phyloP scores from a whole-genome alignment of 2,888 invertebrate species.

The Trichogramma dendrolimi region DNA sequence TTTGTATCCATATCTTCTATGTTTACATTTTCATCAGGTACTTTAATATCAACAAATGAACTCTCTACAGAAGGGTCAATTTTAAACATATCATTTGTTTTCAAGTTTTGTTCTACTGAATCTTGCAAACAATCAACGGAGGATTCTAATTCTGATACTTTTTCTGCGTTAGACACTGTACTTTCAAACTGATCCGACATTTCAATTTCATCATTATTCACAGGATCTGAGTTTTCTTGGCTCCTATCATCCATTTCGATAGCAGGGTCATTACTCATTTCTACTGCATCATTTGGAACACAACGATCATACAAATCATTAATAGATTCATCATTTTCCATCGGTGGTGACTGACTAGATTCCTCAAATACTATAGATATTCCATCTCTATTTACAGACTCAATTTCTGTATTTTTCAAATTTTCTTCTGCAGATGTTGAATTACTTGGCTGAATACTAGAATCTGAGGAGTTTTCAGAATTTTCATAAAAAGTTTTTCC shows the following conservation, averaged over 20 bases:
- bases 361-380: conserved; percentile 16
- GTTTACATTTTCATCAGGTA: background rate
- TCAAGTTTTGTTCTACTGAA: conserved; percentile 51
- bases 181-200: background rate
- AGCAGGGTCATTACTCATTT: background rate
- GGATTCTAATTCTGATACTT: conserved; percentile 46
- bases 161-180: background rate
- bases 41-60: background rate
- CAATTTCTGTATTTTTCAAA: conserved; percentile 2
- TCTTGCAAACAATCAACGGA: conserved; percentile 49
- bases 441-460: conserved; percentile 5
- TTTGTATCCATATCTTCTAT: background rate
- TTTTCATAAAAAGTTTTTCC: conserved; percentile 1
- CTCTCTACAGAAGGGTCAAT: background rate
- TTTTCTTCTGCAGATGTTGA: conserved; percentile 1
- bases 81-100: conserved; percentile 40
- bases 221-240: background rate
- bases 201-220: background rate
- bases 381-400: conserved; percentile 14
- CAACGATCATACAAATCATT: conserved; percentile 7
- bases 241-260: background rate
- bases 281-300: background rate
- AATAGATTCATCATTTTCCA: conserved; percentile 10
- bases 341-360: conserved; percentile 18
- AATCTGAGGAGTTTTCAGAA: conserved; percentile 3